Evolutionary conservation across 2,113 vertebrate genomes (phyloP).

Genomic region (Potamarius usumacintae): DNA sequence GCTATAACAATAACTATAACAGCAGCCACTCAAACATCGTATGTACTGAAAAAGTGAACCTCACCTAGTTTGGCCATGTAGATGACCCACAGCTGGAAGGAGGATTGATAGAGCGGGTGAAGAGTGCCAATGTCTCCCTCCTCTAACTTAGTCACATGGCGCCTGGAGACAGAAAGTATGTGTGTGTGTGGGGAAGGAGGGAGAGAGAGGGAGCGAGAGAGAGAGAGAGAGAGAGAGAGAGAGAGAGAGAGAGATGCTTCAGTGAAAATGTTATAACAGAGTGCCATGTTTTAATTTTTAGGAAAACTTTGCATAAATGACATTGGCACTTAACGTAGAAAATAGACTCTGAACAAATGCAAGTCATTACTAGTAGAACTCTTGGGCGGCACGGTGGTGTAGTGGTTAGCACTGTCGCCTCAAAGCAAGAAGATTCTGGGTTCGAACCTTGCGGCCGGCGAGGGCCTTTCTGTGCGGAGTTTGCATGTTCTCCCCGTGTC

Average conservation of each 20-base stretch:
- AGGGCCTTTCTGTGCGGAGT: too few species aligned
- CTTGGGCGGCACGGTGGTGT: background rate
- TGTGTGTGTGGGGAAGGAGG: background rate
- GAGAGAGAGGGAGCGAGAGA: background rate
- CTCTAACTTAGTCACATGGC: conserved; percentile 82
- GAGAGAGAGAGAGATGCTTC: background rate
- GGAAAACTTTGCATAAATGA: background rate
- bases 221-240: background rate
- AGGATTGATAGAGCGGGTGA: conserved; percentile 79
- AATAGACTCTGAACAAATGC: background rate
- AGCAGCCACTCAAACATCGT: background rate
- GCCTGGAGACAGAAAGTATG: conserved; percentile 65
- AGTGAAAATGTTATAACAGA: background rate
- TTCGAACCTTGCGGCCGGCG: too few species aligned
- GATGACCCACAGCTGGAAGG: conserved; percentile 81
- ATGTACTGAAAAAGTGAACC: conserved; percentile 21
- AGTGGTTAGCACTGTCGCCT: too few species aligned
- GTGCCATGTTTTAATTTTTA: background rate
- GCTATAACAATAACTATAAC: background rate
- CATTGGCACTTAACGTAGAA: background rate
- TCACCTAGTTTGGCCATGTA: conserved; percentile 85
- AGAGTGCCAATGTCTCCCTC: conserved; percentile 86
- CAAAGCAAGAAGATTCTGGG: too few species aligned
- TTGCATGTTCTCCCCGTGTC: too few species aligned
- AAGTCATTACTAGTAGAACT: background rate